Conservation (phyloP, 2,113 vertebrate species). For the Pachyramphus minor region DNA sequence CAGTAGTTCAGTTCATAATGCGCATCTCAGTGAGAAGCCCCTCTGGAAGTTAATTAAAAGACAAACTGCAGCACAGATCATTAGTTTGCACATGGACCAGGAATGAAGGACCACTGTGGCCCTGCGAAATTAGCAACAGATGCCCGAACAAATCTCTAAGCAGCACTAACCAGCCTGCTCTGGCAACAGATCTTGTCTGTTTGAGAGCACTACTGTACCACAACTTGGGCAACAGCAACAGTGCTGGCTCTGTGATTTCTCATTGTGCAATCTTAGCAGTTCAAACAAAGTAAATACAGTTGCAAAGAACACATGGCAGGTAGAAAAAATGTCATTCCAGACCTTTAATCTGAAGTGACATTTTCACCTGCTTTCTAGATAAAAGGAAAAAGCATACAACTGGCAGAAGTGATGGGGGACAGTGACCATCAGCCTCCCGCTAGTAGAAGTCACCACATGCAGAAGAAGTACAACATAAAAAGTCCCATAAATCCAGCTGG, state of each 20-base stretch:
- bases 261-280: neutral
- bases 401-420: neutral
- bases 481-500: neutral
- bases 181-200: neutral
- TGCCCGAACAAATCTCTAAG: conserved; percentile 13
- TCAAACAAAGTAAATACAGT: neutral
- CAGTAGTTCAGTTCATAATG: neutral
- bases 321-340: neutral
- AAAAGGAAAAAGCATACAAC: neutral
- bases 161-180: neutral
- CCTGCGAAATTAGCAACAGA: conserved; percentile 26
- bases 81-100: conserved; percentile 15
- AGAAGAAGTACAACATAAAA: neutral
- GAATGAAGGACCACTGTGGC: neutral
- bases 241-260: neutral
- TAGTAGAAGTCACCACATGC: neutral
- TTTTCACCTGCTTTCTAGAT: neutral
- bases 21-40: neutral
- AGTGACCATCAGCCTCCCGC: neutral
- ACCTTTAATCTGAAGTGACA: neutral
- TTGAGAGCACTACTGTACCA: neutral
- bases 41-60: conserved; percentile 53
- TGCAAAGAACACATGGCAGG: neutral
- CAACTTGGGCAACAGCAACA: neutral
- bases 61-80: conserved; percentile 4